Base-by-base conservation (phyloP, 1,140 invertebrate genomes). In the Drosophila bocqueti region DNA sequence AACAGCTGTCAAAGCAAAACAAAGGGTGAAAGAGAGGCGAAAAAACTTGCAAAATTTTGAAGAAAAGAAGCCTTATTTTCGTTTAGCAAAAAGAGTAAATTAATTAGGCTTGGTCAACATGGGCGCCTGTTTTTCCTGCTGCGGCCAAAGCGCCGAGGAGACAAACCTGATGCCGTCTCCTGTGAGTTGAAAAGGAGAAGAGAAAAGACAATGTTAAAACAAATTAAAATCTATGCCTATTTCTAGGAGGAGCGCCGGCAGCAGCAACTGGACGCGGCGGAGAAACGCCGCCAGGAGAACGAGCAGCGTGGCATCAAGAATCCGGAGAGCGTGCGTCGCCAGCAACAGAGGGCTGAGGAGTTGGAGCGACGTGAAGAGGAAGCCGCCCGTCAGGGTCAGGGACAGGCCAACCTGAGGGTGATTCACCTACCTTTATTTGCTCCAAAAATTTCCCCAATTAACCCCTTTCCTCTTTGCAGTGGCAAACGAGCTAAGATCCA, bases 181-280 rank as follows among this genome's bases (percentile, higher is more conserved):
- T 34, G 91, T 92, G 54, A 55, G 74, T 57, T n/a, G 13, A 1
- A 15, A 46, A 0, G 26, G 9, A 43, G 5, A 10, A 0, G 9
- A 43, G 5, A 10, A 0, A 0, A n/a, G 4, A 34, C n/a, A n/a
- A 2, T 10, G 7, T 15, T 6, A 65, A n/a, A 65, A n/a, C 8
- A 26, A 58, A 13, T 11, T 6, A 3, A 36, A 26, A 36, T 26
- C 31, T 15, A 1, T 21, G 8, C 15, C 1, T 10, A 15, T 26
- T 72, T 68, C 0, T 34, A 93, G 92, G 92, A 93, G 65, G 89
- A 91, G 38, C 87, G 92, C 11, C 71, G 92, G 10, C 75, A 62
- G 36, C 90, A 92, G 57, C 90, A 92, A 58, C 46, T 91, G n/a
- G 92, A 93, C 21, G 92, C 92, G 9, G 92, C 92, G 8, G 92